phyloP scores from a whole-genome alignment of 2,888 invertebrate species.

The Platycheirus rosarum region DNA sequence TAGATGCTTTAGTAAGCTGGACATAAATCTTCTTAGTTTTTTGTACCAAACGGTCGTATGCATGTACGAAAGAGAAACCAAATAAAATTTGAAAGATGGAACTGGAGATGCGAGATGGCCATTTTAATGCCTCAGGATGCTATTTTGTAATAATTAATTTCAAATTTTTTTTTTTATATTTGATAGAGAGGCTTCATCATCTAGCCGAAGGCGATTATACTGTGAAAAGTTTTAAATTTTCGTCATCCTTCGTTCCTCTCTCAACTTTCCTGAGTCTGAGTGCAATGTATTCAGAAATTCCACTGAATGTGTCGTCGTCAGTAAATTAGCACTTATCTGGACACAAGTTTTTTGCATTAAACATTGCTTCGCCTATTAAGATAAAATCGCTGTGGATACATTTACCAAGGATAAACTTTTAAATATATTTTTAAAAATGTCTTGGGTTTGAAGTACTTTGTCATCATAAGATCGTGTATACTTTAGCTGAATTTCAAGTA shows the following conservation, averaged over 20 bases:
- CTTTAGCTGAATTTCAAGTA: constrained; percentile 25
- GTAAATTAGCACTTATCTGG: constrained; percentile 71
- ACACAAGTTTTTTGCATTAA: constrained; percentile 48
- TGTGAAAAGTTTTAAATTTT: constrained; percentile 45
- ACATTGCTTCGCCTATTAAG: constrained; percentile 62
- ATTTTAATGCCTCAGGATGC: constrained; percentile 47
- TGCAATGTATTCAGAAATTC: constrained; percentile 61
- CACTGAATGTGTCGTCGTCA: constrained; percentile 65
- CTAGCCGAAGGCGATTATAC: constrained; percentile 49
- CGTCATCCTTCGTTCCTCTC: constrained; percentile 22
- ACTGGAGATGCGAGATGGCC: constrained; percentile 50
- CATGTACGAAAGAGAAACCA: constrained; percentile 4
- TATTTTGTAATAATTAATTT: constrained; percentile 44
- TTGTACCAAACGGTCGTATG: background rate
- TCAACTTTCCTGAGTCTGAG: constrained; percentile 29
- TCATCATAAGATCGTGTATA: constrained; percentile 42
- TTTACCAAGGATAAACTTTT: constrained; percentile 10
- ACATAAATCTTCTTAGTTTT: constrained; percentile 33
- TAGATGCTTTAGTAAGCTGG: constrained; percentile 47
- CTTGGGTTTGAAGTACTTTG: constrained; percentile 28
- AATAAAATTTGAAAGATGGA: constrained; percentile 29
- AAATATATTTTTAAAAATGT: too few relatives aligned
- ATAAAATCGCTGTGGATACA: constrained; percentile 49
- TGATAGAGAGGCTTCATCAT: constrained; percentile 52
- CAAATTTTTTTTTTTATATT: constrained; percentile 28